phyloP scores from a whole-genome alignment of 2,888 invertebrate genomes.

The Petrolisthes manimaculis region DNA sequence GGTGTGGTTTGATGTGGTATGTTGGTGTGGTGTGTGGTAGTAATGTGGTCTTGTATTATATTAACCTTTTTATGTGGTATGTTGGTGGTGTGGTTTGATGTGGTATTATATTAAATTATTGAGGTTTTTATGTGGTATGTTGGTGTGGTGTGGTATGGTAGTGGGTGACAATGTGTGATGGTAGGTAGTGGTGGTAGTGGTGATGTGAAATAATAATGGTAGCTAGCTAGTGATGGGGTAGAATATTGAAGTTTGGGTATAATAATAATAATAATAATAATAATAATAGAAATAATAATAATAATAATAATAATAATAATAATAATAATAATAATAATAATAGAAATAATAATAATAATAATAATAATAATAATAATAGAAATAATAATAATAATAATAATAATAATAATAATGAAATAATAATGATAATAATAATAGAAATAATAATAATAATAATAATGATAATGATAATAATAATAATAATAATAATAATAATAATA shows the following conservation, averaged over 20 bases:
- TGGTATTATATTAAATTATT: no score
- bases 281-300: slow-evolving; percentile 27
- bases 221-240: no score
- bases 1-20: no score
- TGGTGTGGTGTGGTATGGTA: background rate
- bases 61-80: no score
- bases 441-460: background rate
- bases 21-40: no score
- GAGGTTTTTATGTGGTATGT: no score
- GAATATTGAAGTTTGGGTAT: no score
- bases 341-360: background rate
- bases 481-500: background rate
- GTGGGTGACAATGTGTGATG: background rate
- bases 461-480: background rate
- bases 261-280: background rate
- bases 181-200: no score
- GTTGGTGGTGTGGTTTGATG: background rate
- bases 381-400: background rate
- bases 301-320: background rate
- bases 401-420: background rate
- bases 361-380: background rate
- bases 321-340: slow-evolving; percentile 13
- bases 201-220: no score
- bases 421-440: background rate
- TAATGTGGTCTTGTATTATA: no score